Percentiles rank a stretch among this genome's conserved stretches.
These are phyloP conservation scores for Laothoe populi DNA, from an alignment of 2,888 invertebrate genomes.

Conservation along the genomic window DNA sequence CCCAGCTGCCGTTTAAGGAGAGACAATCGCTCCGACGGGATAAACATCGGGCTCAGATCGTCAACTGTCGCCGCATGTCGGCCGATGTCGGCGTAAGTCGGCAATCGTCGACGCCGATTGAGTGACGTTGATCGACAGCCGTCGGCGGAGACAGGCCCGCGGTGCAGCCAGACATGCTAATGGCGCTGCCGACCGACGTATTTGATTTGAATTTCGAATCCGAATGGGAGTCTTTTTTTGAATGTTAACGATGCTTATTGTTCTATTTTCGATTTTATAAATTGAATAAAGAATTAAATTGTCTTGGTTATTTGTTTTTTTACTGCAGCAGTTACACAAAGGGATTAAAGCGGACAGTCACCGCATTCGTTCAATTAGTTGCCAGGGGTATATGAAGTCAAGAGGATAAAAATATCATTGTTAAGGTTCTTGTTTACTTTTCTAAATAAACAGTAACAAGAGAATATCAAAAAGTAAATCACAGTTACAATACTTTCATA, in stretches of 20 bases:
- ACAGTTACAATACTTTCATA: background rate
- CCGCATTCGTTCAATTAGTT: too few relatives aligned
- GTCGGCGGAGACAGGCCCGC: conserved; percentile 54
- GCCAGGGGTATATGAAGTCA: too few relatives aligned
- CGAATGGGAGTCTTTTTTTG: conserved; percentile 51
- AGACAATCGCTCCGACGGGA: conserved; percentile 74
- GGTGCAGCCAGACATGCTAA: conserved; percentile 76
- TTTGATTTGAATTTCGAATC: conserved; percentile 58
- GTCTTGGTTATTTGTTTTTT: background rate
- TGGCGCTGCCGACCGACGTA: conserved; percentile 70
- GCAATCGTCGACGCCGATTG: conserved; percentile 53
- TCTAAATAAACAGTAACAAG: background rate
- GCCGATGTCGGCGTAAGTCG: conserved; percentile 53
- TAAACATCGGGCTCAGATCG: conserved; percentile 72
- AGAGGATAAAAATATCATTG: too few relatives aligned
- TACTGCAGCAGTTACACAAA: background rate
- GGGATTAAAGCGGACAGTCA: background rate
- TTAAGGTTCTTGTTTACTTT: too few relatives aligned
- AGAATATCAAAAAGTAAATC: background rate
- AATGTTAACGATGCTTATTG: conserved; percentile 42
- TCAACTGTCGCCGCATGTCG: conserved; percentile 67
- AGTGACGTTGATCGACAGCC: conserved; percentile 79
- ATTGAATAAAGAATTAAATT: conserved; percentile 33
- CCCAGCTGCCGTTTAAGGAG: conserved; percentile 71
- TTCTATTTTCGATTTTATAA: conserved; percentile 40